phyloP scores from a whole-genome alignment of 2,797 vertebrate genomes.

The Pseudotriccus pelzelni region DNA sequence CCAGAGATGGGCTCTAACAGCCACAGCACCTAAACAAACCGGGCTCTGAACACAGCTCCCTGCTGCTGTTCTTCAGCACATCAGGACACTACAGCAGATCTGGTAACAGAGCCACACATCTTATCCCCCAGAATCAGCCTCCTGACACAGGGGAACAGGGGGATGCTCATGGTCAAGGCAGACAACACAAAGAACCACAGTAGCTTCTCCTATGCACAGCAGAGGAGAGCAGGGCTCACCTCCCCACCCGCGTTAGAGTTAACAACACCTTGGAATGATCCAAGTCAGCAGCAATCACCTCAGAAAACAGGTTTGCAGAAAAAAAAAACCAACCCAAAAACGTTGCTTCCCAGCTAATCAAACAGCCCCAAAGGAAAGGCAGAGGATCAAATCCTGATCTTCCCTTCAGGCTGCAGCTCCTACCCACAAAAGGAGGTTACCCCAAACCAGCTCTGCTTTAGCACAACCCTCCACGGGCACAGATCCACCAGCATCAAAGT shows the following conservation, averaged over 20 bases:
- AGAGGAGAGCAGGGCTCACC: background rate
- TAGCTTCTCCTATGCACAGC: accelerated
- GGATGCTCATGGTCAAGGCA: background rate
- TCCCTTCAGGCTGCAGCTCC: background rate
- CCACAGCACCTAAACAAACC: background rate
- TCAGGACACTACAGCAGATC: background rate
- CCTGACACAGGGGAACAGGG: background rate
- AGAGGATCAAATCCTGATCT: background rate
- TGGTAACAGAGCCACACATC: accelerated
- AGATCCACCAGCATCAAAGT: background rate
- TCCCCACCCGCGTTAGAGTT: background rate
- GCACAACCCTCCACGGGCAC: background rate
- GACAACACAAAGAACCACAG: background rate
- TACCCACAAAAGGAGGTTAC: background rate
- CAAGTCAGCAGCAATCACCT: background rate
- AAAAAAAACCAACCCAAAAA: background rate
- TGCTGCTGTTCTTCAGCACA: background rate
- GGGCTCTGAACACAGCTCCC: background rate
- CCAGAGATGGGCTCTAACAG: background rate
- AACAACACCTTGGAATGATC: background rate
- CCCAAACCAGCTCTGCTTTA: background rate
- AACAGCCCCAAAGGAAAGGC: background rate
- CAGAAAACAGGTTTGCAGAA: background rate
- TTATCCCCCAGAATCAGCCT: background rate
- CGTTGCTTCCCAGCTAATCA: background rate